These are phyloP conservation scores for Oostethus manadensis DNA, from an alignment of 2,113 vertebrate species.

Conservation along the genomic window DNA sequence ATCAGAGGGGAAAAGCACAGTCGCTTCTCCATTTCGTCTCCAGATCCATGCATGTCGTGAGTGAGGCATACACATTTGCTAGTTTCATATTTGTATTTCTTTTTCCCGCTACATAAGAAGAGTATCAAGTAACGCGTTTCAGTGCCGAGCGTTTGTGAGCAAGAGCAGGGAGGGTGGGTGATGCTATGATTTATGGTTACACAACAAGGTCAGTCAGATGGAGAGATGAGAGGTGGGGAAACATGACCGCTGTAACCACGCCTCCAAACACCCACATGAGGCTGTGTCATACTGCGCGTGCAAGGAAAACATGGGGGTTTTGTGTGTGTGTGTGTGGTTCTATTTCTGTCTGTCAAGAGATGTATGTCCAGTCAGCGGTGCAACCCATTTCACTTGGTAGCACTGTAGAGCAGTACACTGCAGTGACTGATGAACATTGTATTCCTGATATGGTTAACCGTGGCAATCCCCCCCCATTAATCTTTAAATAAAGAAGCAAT, in stretches of 20 bases:
- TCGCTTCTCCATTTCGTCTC: background rate
- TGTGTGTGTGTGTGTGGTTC: conserved; percentile 8
- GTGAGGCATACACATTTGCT: no score
- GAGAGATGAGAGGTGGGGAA: conserved; percentile 39
- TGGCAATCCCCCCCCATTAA: no score
- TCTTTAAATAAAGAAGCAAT: no score
- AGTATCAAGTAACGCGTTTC: background rate
- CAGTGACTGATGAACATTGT: background rate
- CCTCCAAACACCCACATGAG: conserved; percentile 9
- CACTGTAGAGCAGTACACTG: no score
- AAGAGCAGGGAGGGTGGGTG: background rate
- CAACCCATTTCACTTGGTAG: background rate
- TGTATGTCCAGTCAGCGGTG: conserved; percentile 7
- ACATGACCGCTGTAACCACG: conserved; percentile 18
- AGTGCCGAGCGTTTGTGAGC: background rate
- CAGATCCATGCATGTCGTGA: background rate
- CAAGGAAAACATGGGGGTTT: conserved; percentile 30
- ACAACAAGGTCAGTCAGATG: conserved; percentile 31
- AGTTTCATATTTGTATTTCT: background rate
- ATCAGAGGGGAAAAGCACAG: conserved; percentile 26
- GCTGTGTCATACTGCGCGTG: conserved; percentile 20
- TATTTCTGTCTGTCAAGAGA: conserved; percentile 22
- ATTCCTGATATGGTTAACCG: background rate
- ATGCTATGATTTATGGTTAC: conserved; percentile 27
- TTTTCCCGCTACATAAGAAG: background rate